A percentile compares a stretch with the other conserved stretches of the same genome.
These are phyloP conservation scores for Macropis europaea DNA, from an alignment of 2,888 invertebrate species.

Conservation along the genomic window DNA sequence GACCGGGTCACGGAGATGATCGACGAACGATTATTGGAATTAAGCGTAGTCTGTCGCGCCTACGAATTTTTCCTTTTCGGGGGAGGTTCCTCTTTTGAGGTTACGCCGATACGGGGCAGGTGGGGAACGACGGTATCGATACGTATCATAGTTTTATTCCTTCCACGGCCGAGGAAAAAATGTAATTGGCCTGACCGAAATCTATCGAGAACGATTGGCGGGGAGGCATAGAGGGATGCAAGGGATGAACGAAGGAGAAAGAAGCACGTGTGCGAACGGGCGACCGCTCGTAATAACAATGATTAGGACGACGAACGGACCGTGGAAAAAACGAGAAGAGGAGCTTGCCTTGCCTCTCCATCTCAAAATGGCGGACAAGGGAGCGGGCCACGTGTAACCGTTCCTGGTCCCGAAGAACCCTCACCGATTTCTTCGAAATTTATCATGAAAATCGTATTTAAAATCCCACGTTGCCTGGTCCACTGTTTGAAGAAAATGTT, in stretches of 20 bases:
- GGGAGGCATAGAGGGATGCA: constrained; percentile 45
- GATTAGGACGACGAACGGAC: constrained; percentile 75
- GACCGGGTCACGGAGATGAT: constrained; percentile 49
- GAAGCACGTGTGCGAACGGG: constrained; percentile 66
- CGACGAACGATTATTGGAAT: constrained; percentile 58
- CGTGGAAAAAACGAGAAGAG: constrained; percentile 53
- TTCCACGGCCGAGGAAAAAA: constrained; percentile 64
- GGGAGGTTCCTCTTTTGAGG: constrained; percentile 44
- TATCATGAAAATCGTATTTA: neutral
- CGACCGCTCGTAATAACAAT: constrained; percentile 75
- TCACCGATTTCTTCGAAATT: neutral
- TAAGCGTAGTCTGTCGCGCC: constrained; percentile 61
- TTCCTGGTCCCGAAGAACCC: neutral
- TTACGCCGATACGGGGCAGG: constrained; percentile 54
- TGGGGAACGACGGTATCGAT: constrained; percentile 61
- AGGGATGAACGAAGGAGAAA: constrained; percentile 55
- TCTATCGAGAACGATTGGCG: constrained; percentile 56
- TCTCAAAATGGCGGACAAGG: constrained; percentile 56
- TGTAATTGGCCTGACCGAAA: constrained; percentile 69
- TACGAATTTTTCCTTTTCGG: constrained; percentile 38
- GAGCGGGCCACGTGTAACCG: constrained; percentile 24
- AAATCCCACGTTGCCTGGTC: neutral
- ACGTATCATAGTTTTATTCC: constrained; percentile 64
- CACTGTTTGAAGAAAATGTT: neutral
- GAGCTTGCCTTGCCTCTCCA: constrained; percentile 33